Evolutionary conservation across 2,888 invertebrate genomes (phyloP), one percentile per base, ranked within the genome.

Genomic region (Rhodophaea formosa): DNA sequence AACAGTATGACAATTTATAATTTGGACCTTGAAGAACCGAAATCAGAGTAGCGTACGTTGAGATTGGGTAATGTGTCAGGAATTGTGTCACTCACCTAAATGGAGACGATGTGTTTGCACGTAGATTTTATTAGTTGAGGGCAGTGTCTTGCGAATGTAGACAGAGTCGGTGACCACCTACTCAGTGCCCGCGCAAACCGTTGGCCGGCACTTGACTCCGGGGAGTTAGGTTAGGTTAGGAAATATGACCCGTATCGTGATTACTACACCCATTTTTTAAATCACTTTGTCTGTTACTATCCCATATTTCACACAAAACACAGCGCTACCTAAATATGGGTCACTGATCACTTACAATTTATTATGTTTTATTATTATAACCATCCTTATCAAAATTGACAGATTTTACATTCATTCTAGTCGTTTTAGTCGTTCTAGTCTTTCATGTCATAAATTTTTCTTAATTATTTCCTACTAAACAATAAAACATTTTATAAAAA

Each of bases 1-100:
- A n/a, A 8, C 39, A 39, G n/a, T 39, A 6, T 12, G 39, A 39
- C 39, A 39, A 39, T 43, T 57, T 60, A 32, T 55, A 57, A 29
- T 51, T 51, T 56, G 49, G 47, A 63, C 53, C 58, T 61, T 60
- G 62, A 63, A 65, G 67, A 73, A 71, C 71, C 68, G 68, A 82
- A 81, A 80, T 79, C 69, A 71, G 71, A 74, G 74, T 81, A 80
- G 70, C 76, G 79, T 79, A 79, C 79, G 77, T 73, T 64, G 70
- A 78, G 79, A 86, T 82, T 88, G 82, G 82, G 82, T 86, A 84
- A 88, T 86, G 81, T 82, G 82, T 77, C 75, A 79, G 86, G 85
- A 88, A 88, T 88, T 89, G 86, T 88, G 88, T 88, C 89, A 87
- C 83, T 82, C 81, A 78, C 81, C 80, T 77, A 75, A 73, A 85